Conservation (phyloP, 2,888 invertebrate genomes). For the Rhynchonema sp. region DNA sequence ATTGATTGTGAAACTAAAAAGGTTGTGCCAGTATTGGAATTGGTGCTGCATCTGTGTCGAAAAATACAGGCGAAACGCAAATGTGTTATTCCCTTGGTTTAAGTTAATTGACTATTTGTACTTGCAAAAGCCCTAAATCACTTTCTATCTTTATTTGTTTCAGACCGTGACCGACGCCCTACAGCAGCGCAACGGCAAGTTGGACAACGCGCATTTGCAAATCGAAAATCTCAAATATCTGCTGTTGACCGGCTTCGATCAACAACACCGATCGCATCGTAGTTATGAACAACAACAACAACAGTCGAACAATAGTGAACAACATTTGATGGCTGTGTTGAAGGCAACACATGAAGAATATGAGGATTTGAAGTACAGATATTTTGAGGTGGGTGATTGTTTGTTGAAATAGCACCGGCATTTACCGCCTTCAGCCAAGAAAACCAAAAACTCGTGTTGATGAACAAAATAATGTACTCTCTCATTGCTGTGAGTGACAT, state of each 20-base stretch:
- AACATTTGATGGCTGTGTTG: conserved; percentile 56
- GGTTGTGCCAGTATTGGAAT: too few species aligned
- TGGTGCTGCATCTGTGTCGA: too few species aligned
- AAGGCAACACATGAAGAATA: conserved; percentile 38
- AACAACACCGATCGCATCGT: background rate
- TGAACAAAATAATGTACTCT: too few species aligned
- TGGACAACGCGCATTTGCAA: conserved; percentile 63
- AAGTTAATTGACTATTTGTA: background rate
- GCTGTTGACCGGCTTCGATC: conserved; percentile 20
- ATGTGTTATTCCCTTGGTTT: too few species aligned
- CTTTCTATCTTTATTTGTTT: background rate
- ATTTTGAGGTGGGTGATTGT: conserved; percentile 1
- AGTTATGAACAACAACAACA: conserved; percentile 5
- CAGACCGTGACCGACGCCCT: background rate
- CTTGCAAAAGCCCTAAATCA: too few species aligned
- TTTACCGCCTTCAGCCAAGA: too few species aligned
- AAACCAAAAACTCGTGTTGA: too few species aligned
- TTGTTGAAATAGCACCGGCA: background rate
- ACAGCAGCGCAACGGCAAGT: background rate
- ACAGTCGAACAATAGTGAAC: conserved; percentile 28
- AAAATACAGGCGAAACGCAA: too few species aligned
- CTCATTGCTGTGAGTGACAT: too few species aligned
- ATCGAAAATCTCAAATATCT: conserved; percentile 65
- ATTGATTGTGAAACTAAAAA: too few species aligned
- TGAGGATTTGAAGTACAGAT: conserved; percentile 6